Evolutionary conservation across 2,888 invertebrate genomes (phyloP).

Genomic region (Polyommatus iphigenia): DNA sequence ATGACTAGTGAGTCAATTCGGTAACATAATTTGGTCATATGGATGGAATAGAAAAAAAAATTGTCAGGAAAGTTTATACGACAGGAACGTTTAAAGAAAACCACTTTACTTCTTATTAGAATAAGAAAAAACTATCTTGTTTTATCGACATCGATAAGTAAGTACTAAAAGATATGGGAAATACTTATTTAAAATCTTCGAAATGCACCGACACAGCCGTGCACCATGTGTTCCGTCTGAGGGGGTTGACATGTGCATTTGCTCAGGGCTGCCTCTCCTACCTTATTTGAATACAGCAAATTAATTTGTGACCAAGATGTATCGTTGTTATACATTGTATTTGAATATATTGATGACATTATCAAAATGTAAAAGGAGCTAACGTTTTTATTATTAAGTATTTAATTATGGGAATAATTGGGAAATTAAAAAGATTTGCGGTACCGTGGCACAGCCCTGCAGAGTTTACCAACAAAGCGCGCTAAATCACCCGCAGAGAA

Average conservation of each 20-base stretch:
- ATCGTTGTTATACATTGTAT: background rate
- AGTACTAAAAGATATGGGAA: conserved; percentile 39
- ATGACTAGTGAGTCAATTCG: background rate
- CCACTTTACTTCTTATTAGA: conserved; percentile 1
- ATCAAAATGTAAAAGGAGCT: background rate
- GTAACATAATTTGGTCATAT: background rate
- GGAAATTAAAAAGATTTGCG: background rate
- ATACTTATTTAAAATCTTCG: conserved; percentile 39
- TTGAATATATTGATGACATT: background rate
- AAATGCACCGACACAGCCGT: conserved; percentile 56
- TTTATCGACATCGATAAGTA: background rate
- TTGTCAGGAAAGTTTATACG: too few species aligned
- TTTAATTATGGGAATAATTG: too few species aligned
- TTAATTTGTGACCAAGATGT: background rate
- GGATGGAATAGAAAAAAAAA: too few species aligned
- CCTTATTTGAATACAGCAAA: background rate
- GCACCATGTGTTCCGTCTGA: conserved; percentile 61
- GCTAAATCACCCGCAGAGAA: conserved; percentile 73
- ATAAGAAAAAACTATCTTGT: background rate
- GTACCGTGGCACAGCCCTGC: conserved; percentile 53
- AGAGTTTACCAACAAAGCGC: conserved; percentile 55
- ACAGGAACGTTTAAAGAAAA: too few species aligned
- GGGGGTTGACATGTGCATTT: conserved; percentile 67
- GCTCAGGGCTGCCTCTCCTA: conserved; percentile 43
- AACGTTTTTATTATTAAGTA: background rate